Conservation (phyloP, 2,797 vertebrate genomes). For the Cirrhinus molitorella region DNA sequence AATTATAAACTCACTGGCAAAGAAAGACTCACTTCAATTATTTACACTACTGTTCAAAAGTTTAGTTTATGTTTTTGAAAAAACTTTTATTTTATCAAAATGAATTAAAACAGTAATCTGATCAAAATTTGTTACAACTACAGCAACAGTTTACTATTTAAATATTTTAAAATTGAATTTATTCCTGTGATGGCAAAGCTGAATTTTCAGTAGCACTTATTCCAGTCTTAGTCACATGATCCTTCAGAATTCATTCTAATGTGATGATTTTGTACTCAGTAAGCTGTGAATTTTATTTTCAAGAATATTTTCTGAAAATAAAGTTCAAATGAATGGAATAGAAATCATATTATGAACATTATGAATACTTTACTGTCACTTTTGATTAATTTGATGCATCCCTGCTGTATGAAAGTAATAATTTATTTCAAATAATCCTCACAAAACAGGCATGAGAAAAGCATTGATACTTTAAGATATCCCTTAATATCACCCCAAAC, state of each 20-base stretch:
- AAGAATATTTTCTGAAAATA: not conserved
- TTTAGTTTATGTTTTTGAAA: not conserved
- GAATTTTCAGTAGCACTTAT: not conserved
- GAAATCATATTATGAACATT: not conserved
- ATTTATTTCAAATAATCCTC: not conserved
- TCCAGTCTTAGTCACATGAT: not conserved
- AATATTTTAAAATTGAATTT: not conserved
- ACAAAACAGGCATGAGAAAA: not conserved
- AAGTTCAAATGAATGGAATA: not conserved
- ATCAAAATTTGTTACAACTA: not conserved
- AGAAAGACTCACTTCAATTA: not conserved
- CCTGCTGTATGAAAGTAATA: too few relatives aligned
- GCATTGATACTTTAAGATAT: not conserved
- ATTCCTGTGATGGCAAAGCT: not conserved
- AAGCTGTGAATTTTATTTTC: too few relatives aligned
- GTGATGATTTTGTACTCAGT: too few relatives aligned
- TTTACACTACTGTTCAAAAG: not conserved
- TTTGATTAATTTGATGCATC: not conserved
- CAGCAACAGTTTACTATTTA: not conserved
- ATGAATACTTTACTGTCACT: not conserved
- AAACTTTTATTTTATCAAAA: not conserved
- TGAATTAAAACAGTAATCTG: not conserved
- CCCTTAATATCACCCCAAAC: not conserved
- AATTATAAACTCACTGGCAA: not conserved
- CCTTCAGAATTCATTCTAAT: constrained; percentile 1